These are phyloP conservation scores for Mustela lutreola DNA, from an alignment of 2,113 vertebrate species.

Conservation along the genomic window DNA sequence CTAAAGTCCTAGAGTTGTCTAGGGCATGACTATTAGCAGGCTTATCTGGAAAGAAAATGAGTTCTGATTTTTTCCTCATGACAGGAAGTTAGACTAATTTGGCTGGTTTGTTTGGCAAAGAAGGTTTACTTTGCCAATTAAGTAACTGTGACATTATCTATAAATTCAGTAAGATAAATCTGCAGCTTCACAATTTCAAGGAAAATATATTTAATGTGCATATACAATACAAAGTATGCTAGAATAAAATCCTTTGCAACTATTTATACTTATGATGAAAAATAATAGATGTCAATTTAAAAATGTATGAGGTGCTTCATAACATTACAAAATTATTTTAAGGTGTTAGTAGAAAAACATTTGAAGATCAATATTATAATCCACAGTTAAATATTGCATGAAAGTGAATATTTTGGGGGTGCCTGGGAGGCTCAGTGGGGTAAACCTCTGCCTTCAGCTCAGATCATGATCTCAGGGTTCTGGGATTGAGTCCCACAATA, in stretches of 20 bases:
- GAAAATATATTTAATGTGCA: neutral
- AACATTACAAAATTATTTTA: neutral
- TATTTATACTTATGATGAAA: neutral
- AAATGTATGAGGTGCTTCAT: neutral
- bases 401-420: neutral
- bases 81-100: neutral
- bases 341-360: neutral
- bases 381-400: neutral
- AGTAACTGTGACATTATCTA: neutral
- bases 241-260: neutral
- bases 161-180: neutral
- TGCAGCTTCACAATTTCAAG: neutral
- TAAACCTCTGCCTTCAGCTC: too few species aligned
- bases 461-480: too few species aligned
- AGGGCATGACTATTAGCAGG: neutral
- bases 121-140: neutral
- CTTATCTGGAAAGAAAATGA: neutral
- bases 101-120: neutral
- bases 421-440: too few species aligned
- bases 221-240: neutral
- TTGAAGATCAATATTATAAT: neutral
- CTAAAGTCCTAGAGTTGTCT: neutral
- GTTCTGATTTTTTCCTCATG: neutral
- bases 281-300: neutral
- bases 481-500: too few species aligned